phyloP scores from a whole-genome alignment of 2,888 invertebrate species.

The Villa cingulata region DNA sequence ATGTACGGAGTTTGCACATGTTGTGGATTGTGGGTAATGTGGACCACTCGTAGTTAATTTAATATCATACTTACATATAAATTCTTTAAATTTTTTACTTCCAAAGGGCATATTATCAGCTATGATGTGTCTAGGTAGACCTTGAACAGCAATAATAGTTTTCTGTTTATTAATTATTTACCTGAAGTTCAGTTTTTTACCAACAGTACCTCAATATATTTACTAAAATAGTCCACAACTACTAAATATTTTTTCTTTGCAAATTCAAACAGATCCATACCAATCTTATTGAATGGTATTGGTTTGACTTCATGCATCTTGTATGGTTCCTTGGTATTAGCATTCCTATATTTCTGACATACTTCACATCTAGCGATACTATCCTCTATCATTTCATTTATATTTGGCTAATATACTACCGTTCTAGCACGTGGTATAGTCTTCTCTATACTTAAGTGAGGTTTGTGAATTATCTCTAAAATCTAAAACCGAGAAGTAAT shows the following conservation, averaged over 20 bases:
- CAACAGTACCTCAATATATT: conserved; percentile 12
- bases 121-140: conserved; percentile 14
- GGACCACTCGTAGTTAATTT: conserved; percentile 14
- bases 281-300: conserved; percentile 15
- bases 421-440: conserved; percentile 5
- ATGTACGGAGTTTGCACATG: too few relatives aligned
- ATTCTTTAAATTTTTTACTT: conserved; percentile 15
- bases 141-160: conserved; percentile 8
- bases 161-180: background rate
- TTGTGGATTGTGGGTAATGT: too few relatives aligned
- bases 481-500: too few relatives aligned
- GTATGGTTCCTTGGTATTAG: conserved; percentile 1
- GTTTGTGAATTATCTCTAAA: background rate
- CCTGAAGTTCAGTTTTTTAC: background rate
- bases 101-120: conserved; percentile 18
- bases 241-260: conserved; percentile 13
- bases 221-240: conserved; percentile 15
- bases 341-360: conserved; percentile 4
- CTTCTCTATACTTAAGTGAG: conserved; percentile 8
- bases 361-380: conserved; percentile 1
- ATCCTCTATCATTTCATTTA: conserved; percentile 6
- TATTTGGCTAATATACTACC: conserved; percentile 7
- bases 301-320: conserved; percentile 1
- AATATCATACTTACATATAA: conserved; percentile 16
- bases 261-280: conserved; percentile 17